These are phyloP conservation scores for Bathynomus jamesi DNA, from an alignment of 1,140 invertebrate species.

Conservation along the genomic window DNA sequence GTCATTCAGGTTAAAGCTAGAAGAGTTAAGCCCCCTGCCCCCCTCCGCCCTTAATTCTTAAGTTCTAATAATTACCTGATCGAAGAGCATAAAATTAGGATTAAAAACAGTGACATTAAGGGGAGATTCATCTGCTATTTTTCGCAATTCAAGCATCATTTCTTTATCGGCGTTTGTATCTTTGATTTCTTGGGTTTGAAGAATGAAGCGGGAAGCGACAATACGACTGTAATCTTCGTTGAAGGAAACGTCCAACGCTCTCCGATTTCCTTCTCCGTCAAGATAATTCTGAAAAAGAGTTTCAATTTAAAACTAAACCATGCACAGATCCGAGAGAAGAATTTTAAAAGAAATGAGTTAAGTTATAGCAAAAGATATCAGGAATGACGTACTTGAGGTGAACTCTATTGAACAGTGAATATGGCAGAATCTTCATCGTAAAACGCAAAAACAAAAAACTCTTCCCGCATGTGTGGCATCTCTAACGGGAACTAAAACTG, in stretches of 20 bases:
- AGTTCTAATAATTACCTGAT: slow-evolving; percentile 66
- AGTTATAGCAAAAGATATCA: background rate
- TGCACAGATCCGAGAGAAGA: background rate
- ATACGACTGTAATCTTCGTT: slow-evolving; percentile 64
- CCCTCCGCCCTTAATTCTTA: too few relatives aligned
- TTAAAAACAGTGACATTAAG: slow-evolving; percentile 85
- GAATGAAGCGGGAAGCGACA: slow-evolving; percentile 73
- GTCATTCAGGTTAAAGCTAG: too few relatives aligned
- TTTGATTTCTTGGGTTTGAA: slow-evolving; percentile 80
- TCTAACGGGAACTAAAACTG: too few relatives aligned
- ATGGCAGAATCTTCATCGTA: background rate
- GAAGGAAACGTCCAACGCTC: slow-evolving; percentile 63
- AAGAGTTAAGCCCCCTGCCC: too few relatives aligned
- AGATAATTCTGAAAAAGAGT: background rate
- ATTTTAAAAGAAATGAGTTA: background rate
- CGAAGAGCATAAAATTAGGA: slow-evolving; percentile 90
- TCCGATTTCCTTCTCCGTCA: background rate
- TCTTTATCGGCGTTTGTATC: slow-evolving; percentile 84
- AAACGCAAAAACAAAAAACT: background rate
- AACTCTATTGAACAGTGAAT: background rate
- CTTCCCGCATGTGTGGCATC: background rate
- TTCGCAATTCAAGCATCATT: slow-evolving; percentile 71
- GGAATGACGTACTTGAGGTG: background rate
- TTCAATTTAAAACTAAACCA: background rate
- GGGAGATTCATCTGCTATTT: slow-evolving; percentile 65